phyloP scores from a whole-genome alignment of 2,797 vertebrate species.

The Squalus acanthias region DNA sequence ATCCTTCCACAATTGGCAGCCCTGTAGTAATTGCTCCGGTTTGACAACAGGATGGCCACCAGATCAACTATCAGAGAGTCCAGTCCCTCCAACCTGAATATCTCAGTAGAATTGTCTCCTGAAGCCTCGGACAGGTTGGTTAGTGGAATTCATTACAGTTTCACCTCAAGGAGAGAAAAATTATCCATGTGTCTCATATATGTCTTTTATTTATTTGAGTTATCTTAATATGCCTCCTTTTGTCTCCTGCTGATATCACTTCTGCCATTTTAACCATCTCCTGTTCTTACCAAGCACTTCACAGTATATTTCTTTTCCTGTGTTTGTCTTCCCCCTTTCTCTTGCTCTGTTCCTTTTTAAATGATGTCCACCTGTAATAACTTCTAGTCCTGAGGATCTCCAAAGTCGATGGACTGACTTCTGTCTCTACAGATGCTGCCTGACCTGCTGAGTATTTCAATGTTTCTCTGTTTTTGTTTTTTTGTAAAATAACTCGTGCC shows the following conservation, averaged over 20 bases:
- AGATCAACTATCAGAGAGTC: not conserved
- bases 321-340: not conserved
- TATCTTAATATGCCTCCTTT: not conserved
- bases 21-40: not conserved
- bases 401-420: not conserved
- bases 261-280: not conserved
- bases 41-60: not conserved
- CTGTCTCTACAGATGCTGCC: not conserved
- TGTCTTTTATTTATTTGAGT: not conserved
- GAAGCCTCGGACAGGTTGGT: not conserved
- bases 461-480: not conserved
- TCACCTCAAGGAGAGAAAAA: not conserved
- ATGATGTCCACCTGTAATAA: not conserved
- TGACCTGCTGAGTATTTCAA: not conserved
- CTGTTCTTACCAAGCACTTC: not conserved
- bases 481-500: not conserved
- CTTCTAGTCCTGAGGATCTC: not conserved
- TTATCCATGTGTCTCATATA: not conserved
- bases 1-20: not conserved
- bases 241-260: not conserved
- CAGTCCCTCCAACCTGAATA: not conserved
- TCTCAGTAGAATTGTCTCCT: not conserved
- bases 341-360: not conserved
- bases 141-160: not conserved
- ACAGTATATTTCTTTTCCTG: not conserved